phyloP scores from a whole-genome alignment of 2,888 invertebrate genomes.

The Ophion ventricosus region DNA sequence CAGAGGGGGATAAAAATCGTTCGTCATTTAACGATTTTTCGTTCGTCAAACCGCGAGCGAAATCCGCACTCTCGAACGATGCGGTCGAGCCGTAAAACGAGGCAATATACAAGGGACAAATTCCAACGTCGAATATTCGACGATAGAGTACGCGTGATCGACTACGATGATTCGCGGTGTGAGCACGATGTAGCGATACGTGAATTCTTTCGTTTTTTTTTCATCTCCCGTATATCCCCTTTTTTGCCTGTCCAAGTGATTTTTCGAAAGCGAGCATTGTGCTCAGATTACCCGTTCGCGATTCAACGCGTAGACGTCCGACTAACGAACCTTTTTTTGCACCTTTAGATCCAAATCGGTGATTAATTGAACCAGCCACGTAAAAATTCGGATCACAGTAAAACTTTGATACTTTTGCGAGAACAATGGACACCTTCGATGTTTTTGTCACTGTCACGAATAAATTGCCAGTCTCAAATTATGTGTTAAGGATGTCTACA shows the following conservation, averaged over 20 bases:
- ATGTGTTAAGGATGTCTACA: too few relatives aligned
- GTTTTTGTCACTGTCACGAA: too few relatives aligned
- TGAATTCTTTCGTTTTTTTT: neutral
- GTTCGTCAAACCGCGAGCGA: conserved; percentile 5
- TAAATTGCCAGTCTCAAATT: too few relatives aligned
- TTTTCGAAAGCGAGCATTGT: conserved; percentile 37
- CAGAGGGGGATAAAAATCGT: neutral
- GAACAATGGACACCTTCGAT: too few relatives aligned
- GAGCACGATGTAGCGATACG: neutral
- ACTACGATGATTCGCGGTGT: conserved; percentile 5
- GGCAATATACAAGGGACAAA: conserved; percentile 19
- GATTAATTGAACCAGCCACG: neutral
- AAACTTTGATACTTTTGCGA: too few relatives aligned
- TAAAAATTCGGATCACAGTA: too few relatives aligned
- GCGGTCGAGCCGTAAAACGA: conserved; percentile 34
- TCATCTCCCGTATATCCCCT: conserved; percentile 10
- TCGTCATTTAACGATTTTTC: conserved; percentile 23
- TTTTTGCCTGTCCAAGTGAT: conserved; percentile 42
- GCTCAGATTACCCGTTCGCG: conserved; percentile 20
- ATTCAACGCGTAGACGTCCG: neutral
- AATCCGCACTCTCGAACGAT: conserved; percentile 6
- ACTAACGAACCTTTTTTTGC: conserved; percentile 15
- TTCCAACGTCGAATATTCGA: neutral
- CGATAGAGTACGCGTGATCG: conserved; percentile 10
- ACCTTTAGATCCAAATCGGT: conserved; percentile 16